These are phyloP conservation scores for Hydrocynus forskahlii DNA, from an alignment of 2,797 vertebrate genomes.

Conservation along the genomic window DNA sequence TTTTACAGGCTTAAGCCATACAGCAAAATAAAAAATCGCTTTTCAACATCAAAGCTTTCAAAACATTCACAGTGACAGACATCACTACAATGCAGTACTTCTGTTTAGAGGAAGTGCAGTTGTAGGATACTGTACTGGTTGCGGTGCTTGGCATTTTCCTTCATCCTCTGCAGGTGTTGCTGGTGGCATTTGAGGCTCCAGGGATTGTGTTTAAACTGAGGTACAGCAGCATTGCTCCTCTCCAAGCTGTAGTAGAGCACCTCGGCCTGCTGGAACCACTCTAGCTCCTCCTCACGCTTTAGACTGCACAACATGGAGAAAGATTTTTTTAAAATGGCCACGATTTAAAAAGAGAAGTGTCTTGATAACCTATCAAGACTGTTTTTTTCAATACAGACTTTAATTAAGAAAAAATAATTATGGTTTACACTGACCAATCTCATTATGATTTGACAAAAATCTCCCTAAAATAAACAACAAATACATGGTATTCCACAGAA, in stretches of 20 bases:
- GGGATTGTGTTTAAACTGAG: conserved; percentile 96
- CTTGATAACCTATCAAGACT: too few relatives aligned
- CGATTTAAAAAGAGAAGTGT: too few relatives aligned
- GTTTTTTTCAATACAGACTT: too few relatives aligned
- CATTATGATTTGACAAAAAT: too few relatives aligned
- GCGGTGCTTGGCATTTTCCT: conserved; percentile 95
- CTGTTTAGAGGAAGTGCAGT: background rate
- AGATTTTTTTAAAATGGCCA: background rate
- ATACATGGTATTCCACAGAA: too few relatives aligned
- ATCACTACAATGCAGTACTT: background rate
- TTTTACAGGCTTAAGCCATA: background rate
- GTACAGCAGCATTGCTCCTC: conserved; percentile 86
- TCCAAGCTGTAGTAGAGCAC: conserved; percentile 93
- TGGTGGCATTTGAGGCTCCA: conserved; percentile 99
- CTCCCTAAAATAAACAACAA: too few relatives aligned
- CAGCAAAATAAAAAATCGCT: background rate
- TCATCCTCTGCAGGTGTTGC: conserved; percentile 96
- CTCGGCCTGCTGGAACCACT: conserved; percentile 92
- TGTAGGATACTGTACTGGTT: conserved; percentile 99
- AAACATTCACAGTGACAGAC: background rate
- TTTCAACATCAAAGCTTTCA: background rate
- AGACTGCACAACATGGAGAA: conserved; percentile 75
- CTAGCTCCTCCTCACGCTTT: conserved; percentile 91
- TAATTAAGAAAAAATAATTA: too few relatives aligned
- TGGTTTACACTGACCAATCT: too few relatives aligned